Base-by-base conservation (phyloP, 2,113 vertebrate genomes). In the Thymallus thymallus region DNA sequence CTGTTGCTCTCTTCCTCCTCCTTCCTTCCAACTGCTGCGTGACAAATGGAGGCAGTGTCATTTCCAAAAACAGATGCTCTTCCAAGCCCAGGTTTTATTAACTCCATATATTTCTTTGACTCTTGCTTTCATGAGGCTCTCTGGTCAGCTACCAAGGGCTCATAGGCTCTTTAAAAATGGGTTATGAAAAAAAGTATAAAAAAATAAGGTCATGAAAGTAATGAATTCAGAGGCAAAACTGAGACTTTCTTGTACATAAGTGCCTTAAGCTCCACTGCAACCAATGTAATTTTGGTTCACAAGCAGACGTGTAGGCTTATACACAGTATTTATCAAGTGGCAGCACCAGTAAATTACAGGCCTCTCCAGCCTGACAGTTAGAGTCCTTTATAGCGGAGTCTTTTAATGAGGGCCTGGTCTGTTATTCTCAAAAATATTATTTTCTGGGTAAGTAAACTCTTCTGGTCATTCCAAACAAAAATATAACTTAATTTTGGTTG, bases 261-360 rank as follows among this genome's bases (percentile, higher is more conserved):
- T 62, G 85, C 86, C 84, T 83, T 73, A 32, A 72, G 63, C 79
- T 83, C 76, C 69, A 35, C 83, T 81, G 76, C 76, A 70, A 7
- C 56, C 80, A 70, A 77, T 24, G 79, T 90, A 85, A 90, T 91
- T 90, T 87, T 80, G 88, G 86, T 85, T 87, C 80, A 71, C 80
- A 83, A 51, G 84, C 72, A 88, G 86, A 87, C 77, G 79, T 85
- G 86, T 72, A 80, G 67, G 82, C 82, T 89, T 85, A 75, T 84
- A 81, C 73, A 41, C 35, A 41, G 35, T 41, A 90, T 88, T 90
- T 90, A 84, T 87, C 82, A 68, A 86, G 84, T 83, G 72, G 68
- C 89, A 86, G 86, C 81, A 78, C 75, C 46, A 73, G 72, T 62
- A 87, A 91, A 91, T 90, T 88, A 90, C 83, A 91, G 86, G 82